Evolutionary conservation across 2,113 vertebrate genomes (phyloP), one percentile per base, ranked within the genome.

Genomic region (Sciurus niger): DNA sequence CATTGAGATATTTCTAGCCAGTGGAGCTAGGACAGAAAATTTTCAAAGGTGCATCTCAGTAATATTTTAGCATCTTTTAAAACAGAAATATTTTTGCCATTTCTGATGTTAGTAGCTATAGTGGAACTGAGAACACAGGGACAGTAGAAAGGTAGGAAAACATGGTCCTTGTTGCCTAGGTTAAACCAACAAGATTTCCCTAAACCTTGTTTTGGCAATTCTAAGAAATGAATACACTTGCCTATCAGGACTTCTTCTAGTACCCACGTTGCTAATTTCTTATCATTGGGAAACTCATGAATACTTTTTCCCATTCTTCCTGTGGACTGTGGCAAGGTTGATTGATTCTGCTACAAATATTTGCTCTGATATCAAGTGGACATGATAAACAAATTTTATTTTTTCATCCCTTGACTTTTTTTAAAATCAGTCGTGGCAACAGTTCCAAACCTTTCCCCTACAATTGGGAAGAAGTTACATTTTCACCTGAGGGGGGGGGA

Each of bases 371-470:
- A 67, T 74, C 46, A 87, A 3, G 30, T 24, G 68, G 46, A 24
- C 46, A 65, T 67, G 24, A 46, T 82, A 55, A 76, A 82, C 55
- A 67, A 32, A 60, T 28, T 48, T 78, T 25, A 58, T 13, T 46
- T 70, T 76, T 91, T 53, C 24, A 65, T 65, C 43, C 65, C 28
- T 53, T 2, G 6, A 37, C 46, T 82, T 80, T 8, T 40, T 72
- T 80, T 87, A 46, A 46, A 25, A 65, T 80, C 6, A 43, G n/a
- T 87, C 67, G 46, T 65, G 55, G 67, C 28, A 87, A 58, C 72
- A 68, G 73, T 95, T 82, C n/a, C 83, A 76, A 55, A 73, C 24
- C 68, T 87, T 82, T 73, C n/a, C n/a, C 25, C 8, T 46, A 76
- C 11, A 11, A 12, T 76, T 46, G 80, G 8, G 14, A 51, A 85